Evolutionary conservation across 2,888 invertebrate species (phyloP), one percentile per base, ranked within the genome.

Genomic region (Epistrophe grossulariae): DNA sequence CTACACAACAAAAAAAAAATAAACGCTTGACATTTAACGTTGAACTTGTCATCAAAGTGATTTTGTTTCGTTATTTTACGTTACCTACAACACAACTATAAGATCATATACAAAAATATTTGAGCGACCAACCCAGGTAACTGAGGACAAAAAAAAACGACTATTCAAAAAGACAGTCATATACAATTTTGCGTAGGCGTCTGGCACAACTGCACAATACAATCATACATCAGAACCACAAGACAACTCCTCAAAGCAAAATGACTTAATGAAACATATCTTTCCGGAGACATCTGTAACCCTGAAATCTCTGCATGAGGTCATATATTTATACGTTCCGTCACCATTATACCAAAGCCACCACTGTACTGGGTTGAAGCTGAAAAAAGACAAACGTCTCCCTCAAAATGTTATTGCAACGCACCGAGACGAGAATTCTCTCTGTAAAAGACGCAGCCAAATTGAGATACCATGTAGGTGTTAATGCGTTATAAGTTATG

Each of bases 401-500:
- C 66, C 19, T 9, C 19, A 7, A 52, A 62, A 70, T 35, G 45
- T n/a, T 24, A 45, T 57, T 19, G 19, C 15, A 68, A 81, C 79
- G 70, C 66, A 82, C 40, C 60, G 43, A 11, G 52, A 59, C 55
- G 43, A 5, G 68, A 74, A 40, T 55, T 52, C 40, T 40, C 55
- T n/a, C n/a, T n/a, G n/a, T n/a, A 10, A 48, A 48, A 70, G 50
- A 85, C 55, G 70, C 45, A 79, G 52, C 80, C 79, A 87, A 83
- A 87, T 87, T 87, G 83, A 87, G 87, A 83, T 83, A 73, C 79
- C 87, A 87, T 79, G 87, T 87, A 87, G 87, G 87, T 87, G 87
- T 87, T 87, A 87, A 87, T 87, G 87, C 87, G 87, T 87, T 83
- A 87, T 87, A 87, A 82, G 83, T 79, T 87, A 87, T 87, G 83